These are phyloP conservation scores for Upupa epops DNA, from an alignment of 2,113 vertebrate species.

Conservation along the genomic window DNA sequence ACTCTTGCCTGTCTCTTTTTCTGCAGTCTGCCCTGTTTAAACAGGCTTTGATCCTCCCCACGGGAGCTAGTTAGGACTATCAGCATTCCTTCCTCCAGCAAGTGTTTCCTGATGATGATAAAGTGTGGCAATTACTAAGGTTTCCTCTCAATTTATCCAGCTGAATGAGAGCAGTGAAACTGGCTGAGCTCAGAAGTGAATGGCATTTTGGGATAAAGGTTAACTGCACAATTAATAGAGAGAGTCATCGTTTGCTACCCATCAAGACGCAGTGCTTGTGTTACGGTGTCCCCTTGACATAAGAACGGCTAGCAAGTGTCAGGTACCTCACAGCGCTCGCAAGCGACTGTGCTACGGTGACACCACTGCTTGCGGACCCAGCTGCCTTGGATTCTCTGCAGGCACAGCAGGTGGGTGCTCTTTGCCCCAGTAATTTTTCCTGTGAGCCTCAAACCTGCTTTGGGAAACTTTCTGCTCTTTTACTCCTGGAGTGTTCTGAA, in stretches of 20 bases:
- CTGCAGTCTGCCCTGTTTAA: background rate
- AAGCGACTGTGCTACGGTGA: background rate
- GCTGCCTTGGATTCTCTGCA: background rate
- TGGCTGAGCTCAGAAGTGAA: background rate
- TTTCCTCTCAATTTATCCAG: background rate
- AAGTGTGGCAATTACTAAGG: background rate
- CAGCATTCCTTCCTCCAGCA: background rate
- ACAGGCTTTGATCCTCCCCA: background rate
- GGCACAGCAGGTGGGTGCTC: background rate
- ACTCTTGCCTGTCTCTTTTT: background rate
- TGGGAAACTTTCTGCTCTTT: background rate
- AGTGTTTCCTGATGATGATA: constrained; percentile 27
- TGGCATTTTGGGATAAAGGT: background rate
- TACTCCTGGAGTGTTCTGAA: background rate
- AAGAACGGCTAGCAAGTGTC: background rate
- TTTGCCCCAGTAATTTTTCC: background rate
- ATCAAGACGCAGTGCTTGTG: background rate
- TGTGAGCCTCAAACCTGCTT: background rate
- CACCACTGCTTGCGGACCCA: background rate
- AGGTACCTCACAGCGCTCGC: background rate
- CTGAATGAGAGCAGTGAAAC: background rate
- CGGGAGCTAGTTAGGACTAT: constrained; percentile 6
- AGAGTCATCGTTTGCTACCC: background rate
- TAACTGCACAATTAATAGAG: background rate
- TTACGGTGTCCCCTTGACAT: background rate